These are phyloP conservation scores for Chloebia gouldiae DNA, from an alignment of 2,113 vertebrate genomes.

Conservation along the genomic window DNA sequence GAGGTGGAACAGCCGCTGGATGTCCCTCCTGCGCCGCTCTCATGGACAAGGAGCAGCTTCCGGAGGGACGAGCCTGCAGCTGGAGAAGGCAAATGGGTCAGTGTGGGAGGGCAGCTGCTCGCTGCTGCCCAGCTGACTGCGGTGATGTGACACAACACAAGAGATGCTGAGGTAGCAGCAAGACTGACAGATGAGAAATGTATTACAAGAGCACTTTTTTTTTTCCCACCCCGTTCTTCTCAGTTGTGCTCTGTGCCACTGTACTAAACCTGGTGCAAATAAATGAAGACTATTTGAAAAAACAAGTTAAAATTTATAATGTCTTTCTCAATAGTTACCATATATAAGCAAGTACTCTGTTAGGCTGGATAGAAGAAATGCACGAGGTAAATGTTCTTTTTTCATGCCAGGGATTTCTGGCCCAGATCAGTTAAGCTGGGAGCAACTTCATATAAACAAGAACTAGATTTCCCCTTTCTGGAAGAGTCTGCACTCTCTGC, in stretches of 20 bases:
- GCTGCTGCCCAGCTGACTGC: neutral
- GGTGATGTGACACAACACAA: neutral
- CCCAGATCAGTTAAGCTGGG: neutral
- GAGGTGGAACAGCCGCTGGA: neutral
- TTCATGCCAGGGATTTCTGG: neutral
- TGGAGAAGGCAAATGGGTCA: neutral
- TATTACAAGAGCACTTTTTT: neutral
- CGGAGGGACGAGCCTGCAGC: rapidly evolving
- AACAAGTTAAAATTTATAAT: neutral
- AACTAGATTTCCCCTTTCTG: neutral
- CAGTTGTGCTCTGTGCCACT: neutral
- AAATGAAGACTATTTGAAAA: neutral
- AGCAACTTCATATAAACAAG: neutral
- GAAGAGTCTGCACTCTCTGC: neutral
- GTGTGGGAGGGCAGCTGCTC: neutral
- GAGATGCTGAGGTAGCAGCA: neutral
- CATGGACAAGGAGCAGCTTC: neutral
- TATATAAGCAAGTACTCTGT: neutral
- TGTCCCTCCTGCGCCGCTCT: neutral
- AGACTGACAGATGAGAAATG: neutral
- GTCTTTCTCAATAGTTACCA: neutral
- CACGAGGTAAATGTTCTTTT: neutral
- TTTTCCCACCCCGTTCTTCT: neutral
- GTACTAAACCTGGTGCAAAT: neutral
- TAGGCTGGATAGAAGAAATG: neutral